Evolutionary conservation across 2,888 invertebrate species (phyloP).

Genomic region (Brassicogethes aeneus): DNA sequence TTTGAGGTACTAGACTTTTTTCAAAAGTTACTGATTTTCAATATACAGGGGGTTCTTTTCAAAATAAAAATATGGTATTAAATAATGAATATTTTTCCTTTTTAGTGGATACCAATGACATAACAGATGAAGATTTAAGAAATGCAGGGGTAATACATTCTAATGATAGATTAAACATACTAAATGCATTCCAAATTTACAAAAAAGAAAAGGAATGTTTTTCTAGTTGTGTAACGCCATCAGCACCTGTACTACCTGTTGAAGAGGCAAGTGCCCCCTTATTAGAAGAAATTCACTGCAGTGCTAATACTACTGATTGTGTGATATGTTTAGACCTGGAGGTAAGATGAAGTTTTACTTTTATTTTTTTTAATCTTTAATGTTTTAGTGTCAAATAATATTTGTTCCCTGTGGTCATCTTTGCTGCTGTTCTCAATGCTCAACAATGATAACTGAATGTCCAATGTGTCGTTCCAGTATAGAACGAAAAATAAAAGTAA

Average conservation of each 20-base stretch:
- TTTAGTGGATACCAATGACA: conserved; percentile 39
- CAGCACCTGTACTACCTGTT: conserved; percentile 19
- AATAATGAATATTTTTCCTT: too few species aligned
- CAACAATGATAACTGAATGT: conserved; percentile 52
- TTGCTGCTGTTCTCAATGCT: conserved; percentile 69
- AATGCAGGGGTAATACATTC: conserved; percentile 48
- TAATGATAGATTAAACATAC: conserved; percentile 51
- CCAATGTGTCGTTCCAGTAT: conserved; percentile 72
- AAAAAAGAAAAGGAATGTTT: conserved; percentile 31
- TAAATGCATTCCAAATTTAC: conserved; percentile 55
- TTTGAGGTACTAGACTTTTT: too few species aligned
- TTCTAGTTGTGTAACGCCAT: conserved; percentile 21
- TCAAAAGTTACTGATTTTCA: too few species aligned
- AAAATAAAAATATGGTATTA: too few species aligned
- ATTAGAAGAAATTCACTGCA: conserved; percentile 31
- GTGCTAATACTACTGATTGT: conserved; percentile 53
- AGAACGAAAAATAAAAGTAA: conserved; percentile 50
- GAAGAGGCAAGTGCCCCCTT: conserved; percentile 32
- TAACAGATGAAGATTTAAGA: conserved; percentile 49
- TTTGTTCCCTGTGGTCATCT: conserved; percentile 85
- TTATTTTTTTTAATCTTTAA: not conserved
- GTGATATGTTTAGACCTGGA: conserved; percentile 72
- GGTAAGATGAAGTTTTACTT: conserved; percentile 40
- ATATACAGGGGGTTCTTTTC: too few species aligned
- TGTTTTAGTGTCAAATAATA: conserved; percentile 58